A percentile compares a stretch with the other conserved stretches of the same genome.
Evolutionary conservation across 1,140 invertebrate species (phyloP).

Genomic region (Ooceraea biroi): DNA sequence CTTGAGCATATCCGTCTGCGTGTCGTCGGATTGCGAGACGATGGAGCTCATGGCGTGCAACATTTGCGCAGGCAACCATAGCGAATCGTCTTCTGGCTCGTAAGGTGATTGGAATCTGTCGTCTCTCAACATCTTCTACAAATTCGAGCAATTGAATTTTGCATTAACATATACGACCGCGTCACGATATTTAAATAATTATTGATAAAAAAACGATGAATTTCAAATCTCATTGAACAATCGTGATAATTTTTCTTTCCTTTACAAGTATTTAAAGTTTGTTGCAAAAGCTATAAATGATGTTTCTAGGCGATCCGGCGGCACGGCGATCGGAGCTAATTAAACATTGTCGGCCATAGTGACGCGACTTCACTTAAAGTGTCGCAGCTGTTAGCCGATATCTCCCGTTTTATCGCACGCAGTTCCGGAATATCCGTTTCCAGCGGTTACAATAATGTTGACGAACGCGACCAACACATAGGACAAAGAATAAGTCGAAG

Average conservation of each 20-base stretch:
- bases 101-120: constrained; percentile 96
- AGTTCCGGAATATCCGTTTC: constrained; percentile 62
- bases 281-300: neutral
- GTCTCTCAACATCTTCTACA: constrained; percentile 95
- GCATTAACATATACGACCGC: too few relatives aligned
- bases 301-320: neutral
- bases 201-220: neutral
- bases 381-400: constrained; percentile 60
- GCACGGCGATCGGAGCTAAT: neutral
- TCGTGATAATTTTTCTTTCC: neutral
- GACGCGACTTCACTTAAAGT: constrained; percentile 18
- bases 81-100: constrained; percentile 95
- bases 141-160: constrained; percentile 4
- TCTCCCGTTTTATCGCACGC: constrained; percentile 66
- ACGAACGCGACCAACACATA: neutral
- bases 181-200: neutral
- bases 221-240: neutral
- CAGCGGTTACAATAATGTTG: constrained; percentile 33
- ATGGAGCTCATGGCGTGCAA: constrained; percentile 93
- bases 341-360: neutral
- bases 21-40: constrained; percentile 90
- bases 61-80: constrained; percentile 96
- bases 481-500: neutral
- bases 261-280: neutral
- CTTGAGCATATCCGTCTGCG: constrained; percentile 91